Base-by-base conservation (phyloP, 2,113 vertebrate species). In the Ochotona princeps region DNA sequence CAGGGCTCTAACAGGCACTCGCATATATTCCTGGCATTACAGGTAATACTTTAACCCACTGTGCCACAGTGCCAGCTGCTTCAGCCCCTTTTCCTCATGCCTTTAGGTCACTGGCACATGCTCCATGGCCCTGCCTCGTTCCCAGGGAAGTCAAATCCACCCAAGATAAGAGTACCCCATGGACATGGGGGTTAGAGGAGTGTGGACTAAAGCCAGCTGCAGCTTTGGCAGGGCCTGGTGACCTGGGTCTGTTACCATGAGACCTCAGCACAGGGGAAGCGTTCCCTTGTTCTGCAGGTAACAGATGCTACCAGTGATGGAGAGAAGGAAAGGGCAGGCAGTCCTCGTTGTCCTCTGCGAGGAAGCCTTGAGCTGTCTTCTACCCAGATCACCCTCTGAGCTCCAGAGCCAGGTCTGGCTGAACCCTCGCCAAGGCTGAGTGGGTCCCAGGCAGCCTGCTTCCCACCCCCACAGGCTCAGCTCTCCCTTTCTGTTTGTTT, bases 341-440 rank as follows among this genome's bases (percentile, higher is more conserved):
- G 1, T 35, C 65, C 38, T 63, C 75, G 38, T 13, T 11, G 20
- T 25, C n/a, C 28, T 1, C 15, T 12, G 10, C 47, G 6, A n/a
- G 20, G 3, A 35, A 32, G n/a, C 32, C 44, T 47, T 32, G 5
- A 12, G 21, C 32, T n/a, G 80, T 63, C 25, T 4, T 28, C 35
- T 23, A 72, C 60, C 78, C 44, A 5, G 23, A 47, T 9, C 28
- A 32, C 74, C 25, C 63, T 23, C 4, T n/a, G 78, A 23, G 76
- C 63, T 9, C 17, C 20, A 12, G 35, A 11, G 54, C 49, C 5
- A 14, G 17, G 20, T 38, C 30, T 6, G 35, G 32, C 54, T 0
- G 25, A 17, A 61, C 32, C 32, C 2, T 2, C 8, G 2, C 0
- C 9, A 15, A 44, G 44, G 18, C 57, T 12, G 14, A 12, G 0